Base-by-base conservation (phyloP, 1,140 invertebrate species). In the Mercenaria mercenaria region DNA sequence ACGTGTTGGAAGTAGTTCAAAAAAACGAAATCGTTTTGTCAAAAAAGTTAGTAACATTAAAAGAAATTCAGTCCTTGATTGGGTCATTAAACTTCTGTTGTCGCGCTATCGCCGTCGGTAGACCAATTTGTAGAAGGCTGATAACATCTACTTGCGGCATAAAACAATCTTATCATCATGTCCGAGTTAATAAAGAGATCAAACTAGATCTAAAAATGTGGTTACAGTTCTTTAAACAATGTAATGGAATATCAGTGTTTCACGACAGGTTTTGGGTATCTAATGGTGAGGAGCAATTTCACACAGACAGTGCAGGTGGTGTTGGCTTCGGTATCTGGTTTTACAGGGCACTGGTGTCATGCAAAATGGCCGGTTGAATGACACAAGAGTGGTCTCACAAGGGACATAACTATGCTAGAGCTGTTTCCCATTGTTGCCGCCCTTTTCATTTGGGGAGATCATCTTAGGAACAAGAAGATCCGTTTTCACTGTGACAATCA, bases 31-130 rank as follows among this genome's bases (percentile, higher is more conserved):
- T n/a, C n/a, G n/a, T n/a, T n/a, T n/a, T n/a, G n/a, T n/a, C n/a
- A n/a, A n/a, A n/a, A n/a, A n/a, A n/a, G n/a, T n/a, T n/a, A n/a
- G n/a, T n/a, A n/a, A 83, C 79, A 37, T n/a, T 88, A 32, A 88
- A 77, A 32, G 82, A 91, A 34, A 76, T 92, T 61, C 89, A 93
- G 61, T 91, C 86, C 3, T 32, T 92, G n/a, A 85, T 89, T 0
- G 92, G 92, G n/a, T n/a, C 47, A 0, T 76, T 93, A 23, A 86
- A 81, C 56, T 90, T 90, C 81, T 69, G 69, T n/a, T 83, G 90
- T 50, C 56, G 50, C 15, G 91, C 88, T 32, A 50, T 91, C 0
- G 29, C 69, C 4, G 18, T 74, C 11, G 88, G 88, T 0, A 29
- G 86, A 4, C 47, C 91, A 13, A 92, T 92, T 61, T 64, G 26